phyloP scores from a whole-genome alignment of 1,140 invertebrate genomes.

The Dendroctonus valens region DNA sequence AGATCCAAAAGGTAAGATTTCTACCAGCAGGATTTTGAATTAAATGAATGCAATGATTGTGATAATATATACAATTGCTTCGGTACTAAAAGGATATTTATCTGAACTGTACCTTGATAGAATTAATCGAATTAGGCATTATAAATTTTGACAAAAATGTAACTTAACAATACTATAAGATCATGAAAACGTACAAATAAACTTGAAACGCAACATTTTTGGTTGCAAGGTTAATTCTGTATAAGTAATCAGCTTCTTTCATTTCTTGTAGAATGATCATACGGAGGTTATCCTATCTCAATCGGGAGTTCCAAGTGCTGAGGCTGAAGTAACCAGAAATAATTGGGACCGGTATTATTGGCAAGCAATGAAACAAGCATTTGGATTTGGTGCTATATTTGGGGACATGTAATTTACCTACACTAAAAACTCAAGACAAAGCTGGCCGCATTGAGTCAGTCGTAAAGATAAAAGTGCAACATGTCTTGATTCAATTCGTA shows the following conservation, averaged over 20 bases:
- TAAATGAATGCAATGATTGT: slow-evolving; percentile 4
- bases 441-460: too few relatives aligned
- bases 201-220: neutral
- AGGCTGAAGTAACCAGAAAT: slow-evolving; percentile 76
- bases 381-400: slow-evolving; percentile 82
- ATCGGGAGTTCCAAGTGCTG: slow-evolving; percentile 73
- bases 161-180: neutral
- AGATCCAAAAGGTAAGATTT: slow-evolving; percentile 67
- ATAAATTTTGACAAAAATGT: neutral
- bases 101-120: neutral
- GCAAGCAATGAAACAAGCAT: slow-evolving; percentile 87
- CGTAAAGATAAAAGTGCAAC: too few relatives aligned
- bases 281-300: slow-evolving; percentile 81
- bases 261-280: slow-evolving; percentile 64
- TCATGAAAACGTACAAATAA: neutral
- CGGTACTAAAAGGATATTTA: neutral
- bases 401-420: neutral
- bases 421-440: too few relatives aligned
- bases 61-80: neutral
- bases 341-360: slow-evolving; percentile 94
- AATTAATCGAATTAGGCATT: neutral
- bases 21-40: neutral
- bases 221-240: neutral
- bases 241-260: neutral
- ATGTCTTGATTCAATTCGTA: too few relatives aligned